Evolutionary conservation across 2,113 vertebrate genomes (phyloP).

Genomic region (Myiozetetes cayanensis): DNA sequence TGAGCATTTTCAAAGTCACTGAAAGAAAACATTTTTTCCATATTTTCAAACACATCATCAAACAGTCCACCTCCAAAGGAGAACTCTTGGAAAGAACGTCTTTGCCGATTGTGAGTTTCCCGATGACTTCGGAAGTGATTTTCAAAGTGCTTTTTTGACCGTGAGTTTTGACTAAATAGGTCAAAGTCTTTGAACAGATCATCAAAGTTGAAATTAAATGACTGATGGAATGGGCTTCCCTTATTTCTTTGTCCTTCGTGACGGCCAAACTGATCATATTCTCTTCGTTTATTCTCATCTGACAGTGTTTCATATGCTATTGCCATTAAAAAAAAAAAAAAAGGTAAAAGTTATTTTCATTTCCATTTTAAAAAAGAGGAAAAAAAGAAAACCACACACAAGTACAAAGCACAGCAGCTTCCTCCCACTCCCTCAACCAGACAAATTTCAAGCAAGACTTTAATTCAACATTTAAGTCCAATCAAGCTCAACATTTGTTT

Average conservation of each 20-base stretch:
- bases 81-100: slow-evolving; percentile 83
- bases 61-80: slow-evolving; percentile 86
- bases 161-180: slow-evolving; percentile 81
- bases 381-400: neutral
- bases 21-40: slow-evolving; percentile 97
- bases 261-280: slow-evolving; percentile 88
- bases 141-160: slow-evolving; percentile 89
- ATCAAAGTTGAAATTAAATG: slow-evolving; percentile 92
- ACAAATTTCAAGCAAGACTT: neutral
- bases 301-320: slow-evolving; percentile 93
- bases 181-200: slow-evolving; percentile 93
- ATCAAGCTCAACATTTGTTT: neutral
- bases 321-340: neutral
- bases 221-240: slow-evolving; percentile 80
- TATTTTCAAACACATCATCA: slow-evolving; percentile 92
- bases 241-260: slow-evolving; percentile 67
- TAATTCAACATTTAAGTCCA: accelerated
- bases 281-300: slow-evolving; percentile 84
- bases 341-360: neutral
- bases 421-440: neutral
- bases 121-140: slow-evolving; percentile 85
- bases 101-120: slow-evolving; percentile 80
- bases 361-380: neutral
- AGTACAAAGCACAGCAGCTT: neutral
- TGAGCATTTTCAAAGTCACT: slow-evolving; percentile 76